These are phyloP conservation scores for Ceratina calcarata DNA, from an alignment of 1,140 invertebrate species.

Conservation along the genomic window DNA sequence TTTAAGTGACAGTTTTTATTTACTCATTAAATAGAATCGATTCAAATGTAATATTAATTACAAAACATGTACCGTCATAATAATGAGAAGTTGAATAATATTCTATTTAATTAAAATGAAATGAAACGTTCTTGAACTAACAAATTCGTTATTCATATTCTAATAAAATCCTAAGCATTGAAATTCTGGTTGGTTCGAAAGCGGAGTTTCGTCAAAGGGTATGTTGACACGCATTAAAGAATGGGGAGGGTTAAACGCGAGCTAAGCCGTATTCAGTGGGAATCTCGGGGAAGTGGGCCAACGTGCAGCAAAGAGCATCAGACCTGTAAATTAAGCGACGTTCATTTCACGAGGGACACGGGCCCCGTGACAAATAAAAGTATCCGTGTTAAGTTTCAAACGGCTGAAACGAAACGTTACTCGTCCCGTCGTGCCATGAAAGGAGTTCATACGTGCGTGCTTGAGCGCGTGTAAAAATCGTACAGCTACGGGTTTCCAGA, in stretches of 20 bases:
- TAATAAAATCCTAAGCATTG: neutral
- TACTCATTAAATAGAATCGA: no score
- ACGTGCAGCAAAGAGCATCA: slow-evolving; percentile 19
- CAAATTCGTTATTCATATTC: neutral
- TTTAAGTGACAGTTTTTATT: neutral
- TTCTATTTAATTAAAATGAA: no score
- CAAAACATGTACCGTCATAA: no score
- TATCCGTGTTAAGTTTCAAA: slow-evolving; percentile 34
- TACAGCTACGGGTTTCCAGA: neutral
- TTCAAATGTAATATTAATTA: no score
- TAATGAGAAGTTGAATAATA: no score
- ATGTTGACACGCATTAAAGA: no score
- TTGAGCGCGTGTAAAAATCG: slow-evolving; percentile 34
- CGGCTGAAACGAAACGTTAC: neutral
- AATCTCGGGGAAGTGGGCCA: slow-evolving; percentile 29
- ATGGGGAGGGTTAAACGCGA: no score
- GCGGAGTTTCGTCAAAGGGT: no score
- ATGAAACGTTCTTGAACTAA: no score
- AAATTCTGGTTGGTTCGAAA: no score
- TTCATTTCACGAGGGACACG: slow-evolving; percentile 14
- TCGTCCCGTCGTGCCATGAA: neutral
- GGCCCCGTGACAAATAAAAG: slow-evolving; percentile 36
- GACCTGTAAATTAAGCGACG: slow-evolving; percentile 38
- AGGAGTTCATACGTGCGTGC: slow-evolving; percentile 38
- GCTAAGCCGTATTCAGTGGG: no score